Evolutionary conservation across 2,797 vertebrate genomes (phyloP).

Genomic region (Sebastes wilsoni): DNA sequence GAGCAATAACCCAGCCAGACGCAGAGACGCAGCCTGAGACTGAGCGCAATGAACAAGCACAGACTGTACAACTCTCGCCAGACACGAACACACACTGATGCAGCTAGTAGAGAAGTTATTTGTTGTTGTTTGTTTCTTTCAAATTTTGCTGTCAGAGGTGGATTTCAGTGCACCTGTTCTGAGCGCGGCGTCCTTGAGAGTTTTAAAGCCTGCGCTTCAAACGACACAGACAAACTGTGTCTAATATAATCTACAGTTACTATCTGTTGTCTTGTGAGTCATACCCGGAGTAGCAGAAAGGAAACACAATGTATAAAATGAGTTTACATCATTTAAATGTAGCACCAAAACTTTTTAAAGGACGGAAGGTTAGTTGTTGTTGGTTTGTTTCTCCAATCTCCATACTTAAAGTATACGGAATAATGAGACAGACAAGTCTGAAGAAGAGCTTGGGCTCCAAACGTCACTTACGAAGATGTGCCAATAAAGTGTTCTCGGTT

Average conservation of each 20-base stretch:
- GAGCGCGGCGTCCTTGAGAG: slow-evolving; percentile 20
- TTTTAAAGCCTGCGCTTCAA: slow-evolving; percentile 33
- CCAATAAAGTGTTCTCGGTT: too few relatives aligned
- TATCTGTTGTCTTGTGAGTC: slow-evolving; percentile 43
- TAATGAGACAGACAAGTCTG: not conserved
- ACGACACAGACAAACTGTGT: slow-evolving; percentile 2
- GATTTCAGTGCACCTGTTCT: slow-evolving; percentile 28
- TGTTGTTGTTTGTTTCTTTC: slow-evolving; percentile 47
- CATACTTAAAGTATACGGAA: not conserved
- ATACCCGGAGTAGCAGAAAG: slow-evolving; percentile 29
- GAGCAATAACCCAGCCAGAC: slow-evolving; percentile 67
- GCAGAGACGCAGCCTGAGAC: slow-evolving; percentile 51
- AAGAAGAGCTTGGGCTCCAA: too few relatives aligned
- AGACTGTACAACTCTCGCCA: slow-evolving; percentile 39
- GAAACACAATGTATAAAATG: slow-evolving; percentile 22
- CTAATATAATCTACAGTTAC: slow-evolving; percentile 31
- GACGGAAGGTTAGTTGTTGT: not conserved
- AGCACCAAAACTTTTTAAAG: slow-evolving; percentile 21
- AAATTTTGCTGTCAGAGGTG: slow-evolving; percentile 25
- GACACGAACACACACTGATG: slow-evolving; percentile 11
- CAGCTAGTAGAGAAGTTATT: slow-evolving; percentile 31
- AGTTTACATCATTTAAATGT: slow-evolving; percentile 20
- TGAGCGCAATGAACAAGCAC: slow-evolving; percentile 52
- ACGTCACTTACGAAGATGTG: too few relatives aligned
- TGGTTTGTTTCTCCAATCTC: not conserved